A percentile compares a stretch with the other conserved stretches of the same genome.
These are phyloP conservation scores for Rotaria magnacalcarata DNA, from an alignment of 2,888 invertebrate genomes.

Conservation along the genomic window DNA sequence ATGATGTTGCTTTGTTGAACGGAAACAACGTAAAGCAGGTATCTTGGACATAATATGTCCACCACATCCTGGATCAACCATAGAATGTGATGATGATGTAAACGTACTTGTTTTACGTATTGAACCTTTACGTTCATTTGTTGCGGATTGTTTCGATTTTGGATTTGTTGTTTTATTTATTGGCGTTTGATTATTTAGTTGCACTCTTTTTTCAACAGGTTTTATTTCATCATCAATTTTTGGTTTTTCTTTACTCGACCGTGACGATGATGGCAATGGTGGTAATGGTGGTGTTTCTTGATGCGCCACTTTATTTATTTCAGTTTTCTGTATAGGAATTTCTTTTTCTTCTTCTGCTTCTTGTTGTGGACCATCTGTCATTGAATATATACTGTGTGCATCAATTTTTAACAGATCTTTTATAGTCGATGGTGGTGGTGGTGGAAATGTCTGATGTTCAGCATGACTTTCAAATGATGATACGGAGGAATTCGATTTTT, in stretches of 20 bases:
- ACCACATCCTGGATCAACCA: background rate
- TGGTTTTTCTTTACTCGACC: background rate
- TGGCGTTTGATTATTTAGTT: background rate
- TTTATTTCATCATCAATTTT: background rate
- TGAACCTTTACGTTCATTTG: background rate
- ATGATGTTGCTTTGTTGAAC: conserved; percentile 19
- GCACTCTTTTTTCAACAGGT: background rate
- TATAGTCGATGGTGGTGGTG: background rate
- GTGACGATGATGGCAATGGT: background rate
- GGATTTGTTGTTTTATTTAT: background rate
- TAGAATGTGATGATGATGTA: conserved; percentile 27
- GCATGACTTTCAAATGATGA: background rate
- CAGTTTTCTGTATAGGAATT: background rate
- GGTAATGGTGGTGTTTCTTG: background rate
- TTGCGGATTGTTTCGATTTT: background rate
- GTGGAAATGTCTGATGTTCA: background rate
- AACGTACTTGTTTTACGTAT: conserved; percentile 22
- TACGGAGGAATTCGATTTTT: background rate
- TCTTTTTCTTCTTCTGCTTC: background rate
- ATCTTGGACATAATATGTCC: conserved; percentile 29
- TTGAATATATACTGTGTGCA: background rate
- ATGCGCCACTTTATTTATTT: background rate
- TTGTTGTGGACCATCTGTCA: background rate
- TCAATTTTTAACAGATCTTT: background rate
- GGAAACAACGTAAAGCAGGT: conserved; percentile 27